These are phyloP conservation scores for Perca schrenkii DNA, from an alignment of 2,113 vertebrate species.

Conservation along the genomic window DNA sequence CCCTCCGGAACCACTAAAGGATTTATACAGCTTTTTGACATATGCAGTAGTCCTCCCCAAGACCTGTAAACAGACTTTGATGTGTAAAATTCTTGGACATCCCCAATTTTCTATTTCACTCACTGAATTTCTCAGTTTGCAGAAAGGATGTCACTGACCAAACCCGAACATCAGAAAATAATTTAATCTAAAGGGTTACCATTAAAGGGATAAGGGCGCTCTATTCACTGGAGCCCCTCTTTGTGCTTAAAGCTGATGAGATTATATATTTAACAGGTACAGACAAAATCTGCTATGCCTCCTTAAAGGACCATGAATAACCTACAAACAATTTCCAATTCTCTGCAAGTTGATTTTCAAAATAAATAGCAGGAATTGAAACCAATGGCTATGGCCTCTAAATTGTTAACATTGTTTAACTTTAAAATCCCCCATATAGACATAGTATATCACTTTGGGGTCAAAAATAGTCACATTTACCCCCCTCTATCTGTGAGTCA, in stretches of 20 bases:
- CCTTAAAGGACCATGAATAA: background rate
- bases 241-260: background rate
- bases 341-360: background rate
- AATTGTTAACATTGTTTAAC: background rate
- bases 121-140: background rate
- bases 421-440: background rate
- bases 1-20: background rate
- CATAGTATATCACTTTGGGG: background rate
- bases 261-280: background rate
- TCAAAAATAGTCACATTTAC: background rate
- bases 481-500: slow-evolving; percentile 2
- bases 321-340: background rate
- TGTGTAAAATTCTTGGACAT: background rate
- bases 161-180: background rate
- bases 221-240: background rate
- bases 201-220: background rate
- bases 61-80: background rate
- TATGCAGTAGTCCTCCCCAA: background rate
- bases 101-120: background rate
- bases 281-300: background rate
- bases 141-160: background rate
- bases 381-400: background rate
- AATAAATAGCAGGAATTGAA: background rate
- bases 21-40: background rate
- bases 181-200: background rate